phyloP scores from a whole-genome alignment of 2,888 invertebrate genomes.

The Melieria omissa region DNA sequence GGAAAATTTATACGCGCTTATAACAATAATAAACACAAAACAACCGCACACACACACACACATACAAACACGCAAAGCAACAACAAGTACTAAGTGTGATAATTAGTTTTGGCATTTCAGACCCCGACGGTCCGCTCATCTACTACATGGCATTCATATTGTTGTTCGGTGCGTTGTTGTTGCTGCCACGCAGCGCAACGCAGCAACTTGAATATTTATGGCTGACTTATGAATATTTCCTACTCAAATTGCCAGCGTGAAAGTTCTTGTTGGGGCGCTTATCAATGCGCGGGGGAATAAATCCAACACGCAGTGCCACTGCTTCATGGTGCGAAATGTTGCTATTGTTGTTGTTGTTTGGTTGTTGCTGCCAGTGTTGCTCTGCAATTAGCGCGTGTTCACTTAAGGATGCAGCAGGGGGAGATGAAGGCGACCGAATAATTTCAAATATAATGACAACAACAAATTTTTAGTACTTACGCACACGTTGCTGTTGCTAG shows the following conservation, averaged over 20 bases:
- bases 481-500: too few relatives aligned
- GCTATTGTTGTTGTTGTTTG: too few relatives aligned
- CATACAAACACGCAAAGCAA: too few relatives aligned
- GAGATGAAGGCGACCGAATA: neutral
- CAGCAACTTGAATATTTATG: constrained; percentile 22
- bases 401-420: neutral
- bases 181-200: neutral
- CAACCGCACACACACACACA: neutral
- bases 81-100: constrained; percentile 4
- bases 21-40: constrained; percentile 19
- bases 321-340: too few relatives aligned
- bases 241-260: constrained; percentile 16
- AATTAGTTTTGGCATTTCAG: constrained; percentile 16
- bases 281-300: constrained; percentile 23
- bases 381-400: too few relatives aligned
- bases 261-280: constrained; percentile 18
- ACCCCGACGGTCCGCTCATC: constrained; percentile 7
- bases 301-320: neutral
- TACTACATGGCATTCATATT: neutral
- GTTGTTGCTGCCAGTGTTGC: too few relatives aligned
- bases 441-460: neutral
- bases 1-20: constrained; percentile 12
- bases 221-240: constrained; percentile 20
- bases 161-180: neutral
- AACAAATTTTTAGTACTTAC: too few relatives aligned